Conservation (phyloP, 2,888 invertebrate genomes). For the Noctuana brunneofusca region DNA sequence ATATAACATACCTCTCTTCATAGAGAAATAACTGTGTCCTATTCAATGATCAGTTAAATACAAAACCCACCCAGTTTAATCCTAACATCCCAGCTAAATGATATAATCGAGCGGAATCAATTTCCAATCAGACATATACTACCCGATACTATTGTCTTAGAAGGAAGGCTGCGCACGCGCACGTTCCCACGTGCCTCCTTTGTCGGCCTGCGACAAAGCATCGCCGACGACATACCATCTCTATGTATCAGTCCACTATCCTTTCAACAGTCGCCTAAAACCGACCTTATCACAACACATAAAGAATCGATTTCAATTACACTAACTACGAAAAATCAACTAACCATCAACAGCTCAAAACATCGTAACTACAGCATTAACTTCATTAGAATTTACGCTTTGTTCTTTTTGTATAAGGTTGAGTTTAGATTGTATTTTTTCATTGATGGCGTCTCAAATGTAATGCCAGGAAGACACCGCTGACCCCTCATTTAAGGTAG, state of each 20-base stretch:
- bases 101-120: slow-evolving; percentile 51
- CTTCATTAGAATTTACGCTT: slow-evolving; percentile 37
- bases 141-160: slow-evolving; percentile 52
- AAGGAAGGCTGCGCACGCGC: slow-evolving; percentile 70
- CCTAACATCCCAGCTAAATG: slow-evolving; percentile 20
- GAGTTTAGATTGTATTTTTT: slow-evolving; percentile 37
- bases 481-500: slow-evolving; percentile 81
- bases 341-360: slow-evolving; percentile 40
- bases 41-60: not conserved
- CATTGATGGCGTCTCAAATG: slow-evolving; percentile 42
- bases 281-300: slow-evolving; percentile 42
- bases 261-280: slow-evolving; percentile 38
- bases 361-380: slow-evolving; percentile 39
- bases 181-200: slow-evolving; percentile 78
- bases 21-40: not conserved
- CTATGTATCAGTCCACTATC: slow-evolving; percentile 46
- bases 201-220: slow-evolving; percentile 79
- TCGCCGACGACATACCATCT: slow-evolving; percentile 69
- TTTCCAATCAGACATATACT: slow-evolving; percentile 67
- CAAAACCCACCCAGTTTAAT: slow-evolving; percentile 15
- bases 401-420: slow-evolving; percentile 6
- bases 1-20: too few relatives aligned
- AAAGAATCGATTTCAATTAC: slow-evolving; percentile 43
- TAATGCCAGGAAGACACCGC: slow-evolving; percentile 47
- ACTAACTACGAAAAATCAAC: slow-evolving; percentile 56